A percentile compares a stretch with the other conserved stretches of the same genome.
Conservation (phyloP, 2,888 invertebrate species). For the Chesias legatella region DNA sequence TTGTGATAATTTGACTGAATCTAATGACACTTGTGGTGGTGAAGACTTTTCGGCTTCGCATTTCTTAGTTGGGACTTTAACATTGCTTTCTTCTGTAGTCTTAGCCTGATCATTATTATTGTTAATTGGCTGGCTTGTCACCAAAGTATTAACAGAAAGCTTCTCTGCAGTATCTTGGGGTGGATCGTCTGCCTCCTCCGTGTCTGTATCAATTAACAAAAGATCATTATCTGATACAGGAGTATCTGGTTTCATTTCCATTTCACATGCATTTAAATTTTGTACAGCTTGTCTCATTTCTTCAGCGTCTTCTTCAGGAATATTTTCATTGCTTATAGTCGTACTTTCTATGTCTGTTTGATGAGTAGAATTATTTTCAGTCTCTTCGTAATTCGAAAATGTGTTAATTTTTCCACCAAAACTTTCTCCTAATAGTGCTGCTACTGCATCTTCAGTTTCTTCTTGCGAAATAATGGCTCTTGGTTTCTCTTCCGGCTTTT, state of each 20-base stretch:
- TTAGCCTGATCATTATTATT: constrained; percentile 48
- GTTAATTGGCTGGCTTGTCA: constrained; percentile 51
- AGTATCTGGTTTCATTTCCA: constrained; percentile 90
- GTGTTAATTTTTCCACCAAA: constrained; percentile 83
- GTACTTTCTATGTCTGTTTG: constrained; percentile 70
- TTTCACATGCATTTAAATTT: constrained; percentile 85
- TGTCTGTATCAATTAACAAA: constrained; percentile 92
- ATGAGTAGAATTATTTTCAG: constrained; percentile 58
- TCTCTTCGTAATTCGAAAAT: constrained; percentile 80
- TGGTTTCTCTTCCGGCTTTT: constrained; percentile 87
- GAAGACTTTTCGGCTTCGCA: constrained; percentile 8
- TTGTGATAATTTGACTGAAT: constrained; percentile 23
- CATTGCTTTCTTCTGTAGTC: constrained; percentile 51
- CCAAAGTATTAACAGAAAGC: constrained; percentile 59
- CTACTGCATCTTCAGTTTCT: constrained; percentile 95
- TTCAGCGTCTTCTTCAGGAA: constrained; percentile 87
- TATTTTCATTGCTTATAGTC: constrained; percentile 72
- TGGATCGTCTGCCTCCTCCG: constrained; percentile 86
- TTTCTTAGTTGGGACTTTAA: constrained; percentile 10
- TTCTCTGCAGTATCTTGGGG: constrained; percentile 67
- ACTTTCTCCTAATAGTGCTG: constrained; percentile 91
- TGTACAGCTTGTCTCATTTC: constrained; percentile 92
- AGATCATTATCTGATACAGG: constrained; percentile 91
- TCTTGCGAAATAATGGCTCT: constrained; percentile 93
- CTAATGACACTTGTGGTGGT: constrained; percentile 2